Conservation (phyloP, 2,797 vertebrate genomes). For the Natrix natrix region DNA sequence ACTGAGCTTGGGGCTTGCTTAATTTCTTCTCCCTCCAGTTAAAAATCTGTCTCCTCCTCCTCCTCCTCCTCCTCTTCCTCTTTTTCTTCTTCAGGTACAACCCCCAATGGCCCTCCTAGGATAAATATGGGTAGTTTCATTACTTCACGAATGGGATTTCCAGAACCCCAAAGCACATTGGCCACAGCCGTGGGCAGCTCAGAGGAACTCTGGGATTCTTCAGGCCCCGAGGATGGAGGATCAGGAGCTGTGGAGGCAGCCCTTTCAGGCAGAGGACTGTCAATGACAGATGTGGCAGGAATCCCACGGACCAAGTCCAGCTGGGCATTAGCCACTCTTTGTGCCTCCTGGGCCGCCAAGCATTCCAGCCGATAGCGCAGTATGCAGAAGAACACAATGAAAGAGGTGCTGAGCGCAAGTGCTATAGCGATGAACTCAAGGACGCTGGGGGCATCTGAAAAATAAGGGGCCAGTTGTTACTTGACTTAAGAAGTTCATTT, state of each 20-base stretch:
- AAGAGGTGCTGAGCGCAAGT: neutral
- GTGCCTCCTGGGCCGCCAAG: rapidly evolving
- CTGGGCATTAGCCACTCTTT: neutral
- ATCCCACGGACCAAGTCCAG: neutral
- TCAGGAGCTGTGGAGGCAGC: neutral
- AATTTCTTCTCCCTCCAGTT: neutral
- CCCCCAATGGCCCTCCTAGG: neutral
- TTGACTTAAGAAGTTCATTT: neutral
- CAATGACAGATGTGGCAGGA: rapidly evolving
- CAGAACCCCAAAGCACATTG: neutral
- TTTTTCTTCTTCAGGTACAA: neutral
- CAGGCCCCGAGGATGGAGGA: neutral
- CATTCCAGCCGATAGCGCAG: neutral
- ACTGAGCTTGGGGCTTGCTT: neutral
- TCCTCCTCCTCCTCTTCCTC: too few species aligned
- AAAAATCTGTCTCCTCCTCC: neutral
- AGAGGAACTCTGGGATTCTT: neutral
- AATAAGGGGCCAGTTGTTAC: neutral
- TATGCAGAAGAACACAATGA: neutral
- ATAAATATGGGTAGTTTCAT: neutral
- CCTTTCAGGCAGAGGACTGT: neutral
- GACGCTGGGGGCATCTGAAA: rapidly evolving
- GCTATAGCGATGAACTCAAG: neutral
- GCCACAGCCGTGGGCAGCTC: neutral
- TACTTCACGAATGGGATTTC: neutral